phyloP scores from a whole-genome alignment of 1,140 invertebrate genomes.

The Fopius arisanus region DNA sequence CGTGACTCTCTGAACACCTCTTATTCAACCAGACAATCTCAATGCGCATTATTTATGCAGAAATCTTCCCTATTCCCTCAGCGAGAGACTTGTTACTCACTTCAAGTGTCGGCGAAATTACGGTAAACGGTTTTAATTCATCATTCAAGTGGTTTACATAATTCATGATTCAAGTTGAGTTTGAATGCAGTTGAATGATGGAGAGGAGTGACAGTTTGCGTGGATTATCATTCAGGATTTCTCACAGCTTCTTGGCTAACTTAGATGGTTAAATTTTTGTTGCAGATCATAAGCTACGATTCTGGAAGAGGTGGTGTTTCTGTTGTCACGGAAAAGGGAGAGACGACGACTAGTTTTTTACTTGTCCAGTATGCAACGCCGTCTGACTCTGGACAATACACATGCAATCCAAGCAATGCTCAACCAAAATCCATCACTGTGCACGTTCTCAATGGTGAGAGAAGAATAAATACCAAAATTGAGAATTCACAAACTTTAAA shows the following conservation, averaged over 20 bases:
- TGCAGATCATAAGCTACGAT: constrained; percentile 80
- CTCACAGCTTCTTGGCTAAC: too few relatives aligned
- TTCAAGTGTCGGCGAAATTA: constrained; percentile 8
- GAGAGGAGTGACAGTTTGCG: too few relatives aligned
- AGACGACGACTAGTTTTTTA: constrained; percentile 83
- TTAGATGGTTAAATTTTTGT: too few relatives aligned
- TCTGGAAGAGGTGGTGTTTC: constrained; percentile 76
- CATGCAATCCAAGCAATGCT: constrained; percentile 87
- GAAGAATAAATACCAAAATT: constrained; percentile 30
- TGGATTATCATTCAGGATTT: background rate
- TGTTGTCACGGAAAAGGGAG: constrained; percentile 85
- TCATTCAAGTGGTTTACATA: background rate
- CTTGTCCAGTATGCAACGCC: constrained; percentile 81
- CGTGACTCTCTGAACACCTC: constrained; percentile 23
- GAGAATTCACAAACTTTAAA: too few relatives aligned
- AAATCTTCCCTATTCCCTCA: background rate
- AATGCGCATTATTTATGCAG: constrained; percentile 26
- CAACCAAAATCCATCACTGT: constrained; percentile 87
- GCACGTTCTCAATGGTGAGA: constrained; percentile 90
- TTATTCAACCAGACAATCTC: constrained; percentile 27
- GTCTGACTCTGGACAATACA: constrained; percentile 81
- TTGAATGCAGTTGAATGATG: background rate
- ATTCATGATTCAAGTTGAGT: background rate
- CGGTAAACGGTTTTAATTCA: background rate
- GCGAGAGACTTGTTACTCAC: background rate